These are phyloP conservation scores for Cynoglossus semilaevis DNA, from an alignment of 2,113 vertebrate species.

Conservation along the genomic window DNA sequence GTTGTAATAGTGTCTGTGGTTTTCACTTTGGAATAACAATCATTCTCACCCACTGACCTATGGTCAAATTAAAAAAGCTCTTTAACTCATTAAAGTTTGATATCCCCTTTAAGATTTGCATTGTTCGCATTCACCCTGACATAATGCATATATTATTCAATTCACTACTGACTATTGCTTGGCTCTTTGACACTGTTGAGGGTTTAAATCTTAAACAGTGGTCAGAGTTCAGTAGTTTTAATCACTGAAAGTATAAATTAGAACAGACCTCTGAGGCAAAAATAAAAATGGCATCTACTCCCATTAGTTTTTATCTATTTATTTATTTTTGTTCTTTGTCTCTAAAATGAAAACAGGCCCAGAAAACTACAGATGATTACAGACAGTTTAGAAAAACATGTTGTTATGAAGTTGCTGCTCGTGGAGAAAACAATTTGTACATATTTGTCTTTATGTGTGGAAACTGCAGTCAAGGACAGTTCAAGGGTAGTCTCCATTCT, in stretches of 20 bases:
- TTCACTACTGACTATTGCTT: constrained; percentile 36
- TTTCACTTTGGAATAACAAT: constrained; percentile 31
- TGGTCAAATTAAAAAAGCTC: constrained; percentile 39
- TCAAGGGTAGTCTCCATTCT: constrained; percentile 56
- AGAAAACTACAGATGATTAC: constrained; percentile 21
- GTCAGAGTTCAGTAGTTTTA: constrained; percentile 28
- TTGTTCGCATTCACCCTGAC: constrained; percentile 38
- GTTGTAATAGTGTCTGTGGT: constrained; percentile 3
- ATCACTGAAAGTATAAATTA: constrained; percentile 9
- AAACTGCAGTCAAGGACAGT: constrained; percentile 67
- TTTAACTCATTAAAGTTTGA: constrained; percentile 58
- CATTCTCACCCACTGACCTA: constrained; percentile 37
- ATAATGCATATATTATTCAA: constrained; percentile 53
- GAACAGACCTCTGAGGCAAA: neutral
- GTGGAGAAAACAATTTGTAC: constrained; percentile 24
- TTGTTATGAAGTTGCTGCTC: constrained; percentile 17
- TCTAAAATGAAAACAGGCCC: neutral
- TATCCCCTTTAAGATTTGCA: constrained; percentile 57
- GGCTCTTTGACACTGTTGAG: constrained; percentile 38
- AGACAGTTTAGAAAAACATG: constrained; percentile 1
- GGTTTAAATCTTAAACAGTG: constrained; percentile 44
- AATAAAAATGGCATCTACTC: neutral
- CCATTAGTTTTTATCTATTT: no score
- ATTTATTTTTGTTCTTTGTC: neutral
- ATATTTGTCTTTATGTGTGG: constrained; percentile 35